phyloP scores from a whole-genome alignment of 2,888 invertebrate genomes.

The Argyra leucocephala region DNA sequence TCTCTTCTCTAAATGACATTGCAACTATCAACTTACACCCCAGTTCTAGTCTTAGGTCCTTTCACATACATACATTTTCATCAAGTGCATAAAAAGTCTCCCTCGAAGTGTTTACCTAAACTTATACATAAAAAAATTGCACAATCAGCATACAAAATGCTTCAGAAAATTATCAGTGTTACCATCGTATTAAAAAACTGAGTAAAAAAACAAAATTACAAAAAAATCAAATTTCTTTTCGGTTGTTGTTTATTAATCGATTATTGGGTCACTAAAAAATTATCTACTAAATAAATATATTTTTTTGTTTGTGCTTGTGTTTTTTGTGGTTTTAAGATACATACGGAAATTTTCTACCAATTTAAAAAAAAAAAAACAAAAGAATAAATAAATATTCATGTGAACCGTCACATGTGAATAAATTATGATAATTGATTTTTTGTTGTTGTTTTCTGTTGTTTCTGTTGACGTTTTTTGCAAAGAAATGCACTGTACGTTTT shows the following conservation, averaged over 20 bases:
- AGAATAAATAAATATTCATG: not conserved
- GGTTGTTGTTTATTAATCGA: not conserved
- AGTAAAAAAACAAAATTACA: not conserved
- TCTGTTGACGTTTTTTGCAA: not conserved
- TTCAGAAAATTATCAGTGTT: too few species aligned
- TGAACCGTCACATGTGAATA: not conserved
- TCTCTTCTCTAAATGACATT: too few species aligned
- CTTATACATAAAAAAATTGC: too few species aligned
- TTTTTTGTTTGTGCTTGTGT: too few species aligned
- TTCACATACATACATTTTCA: too few species aligned
- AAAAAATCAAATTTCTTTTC: not conserved
- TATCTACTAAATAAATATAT: not conserved
- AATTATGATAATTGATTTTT: conserved; percentile 1
- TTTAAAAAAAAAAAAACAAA: not conserved
- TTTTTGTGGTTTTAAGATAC: not conserved
- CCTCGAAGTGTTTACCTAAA: too few species aligned
- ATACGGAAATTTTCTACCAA: not conserved
- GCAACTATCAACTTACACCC: too few species aligned
- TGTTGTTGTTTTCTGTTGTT: not conserved
- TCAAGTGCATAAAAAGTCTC: too few species aligned
- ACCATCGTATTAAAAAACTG: too few species aligned
- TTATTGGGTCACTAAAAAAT: conserved; percentile 2
- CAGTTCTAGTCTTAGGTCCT: too few species aligned
- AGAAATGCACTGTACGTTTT: not conserved
- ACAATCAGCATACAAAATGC: too few species aligned